phyloP scores from a whole-genome alignment of 2,113 vertebrate species.

The Desmodus rotundus region DNA sequence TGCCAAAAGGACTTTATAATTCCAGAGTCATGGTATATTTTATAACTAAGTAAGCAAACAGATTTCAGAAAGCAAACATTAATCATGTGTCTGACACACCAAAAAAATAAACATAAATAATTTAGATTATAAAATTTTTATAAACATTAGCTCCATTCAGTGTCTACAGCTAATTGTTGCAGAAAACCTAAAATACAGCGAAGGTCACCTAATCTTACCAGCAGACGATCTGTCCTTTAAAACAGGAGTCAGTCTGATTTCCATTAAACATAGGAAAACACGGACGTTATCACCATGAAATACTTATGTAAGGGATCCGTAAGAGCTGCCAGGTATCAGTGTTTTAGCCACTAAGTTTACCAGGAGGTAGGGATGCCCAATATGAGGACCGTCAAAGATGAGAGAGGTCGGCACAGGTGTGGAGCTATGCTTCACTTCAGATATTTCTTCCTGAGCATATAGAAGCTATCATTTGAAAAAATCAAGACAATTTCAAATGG shows the following conservation, averaged over 20 bases:
- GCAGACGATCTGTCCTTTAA: neutral
- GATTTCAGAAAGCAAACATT: slow-evolving; percentile 59
- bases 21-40: slow-evolving; percentile 55
- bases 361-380: neutral
- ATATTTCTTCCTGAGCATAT: slow-evolving; percentile 62
- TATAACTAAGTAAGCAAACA: slow-evolving; percentile 58
- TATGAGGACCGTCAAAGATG: neutral
- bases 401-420: neutral
- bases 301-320: neutral
- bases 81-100: slow-evolving; percentile 56
- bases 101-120: slow-evolving; percentile 77
- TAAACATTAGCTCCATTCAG: slow-evolving; percentile 47
- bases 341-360: neutral
- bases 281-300: neutral
- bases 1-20: neutral
- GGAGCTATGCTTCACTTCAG: neutral
- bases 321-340: neutral
- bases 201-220: neutral
- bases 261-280: neutral
- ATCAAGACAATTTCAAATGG: slow-evolving; percentile 6
- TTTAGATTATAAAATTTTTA: slow-evolving; percentile 63
- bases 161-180: slow-evolving; percentile 11
- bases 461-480: neutral
- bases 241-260: neutral
- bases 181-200: slow-evolving; percentile 34